Evolutionary conservation across 2,113 vertebrate species (phyloP), one percentile per base, ranked within the genome.

Genomic region (Prochilodus magdalenae): DNA sequence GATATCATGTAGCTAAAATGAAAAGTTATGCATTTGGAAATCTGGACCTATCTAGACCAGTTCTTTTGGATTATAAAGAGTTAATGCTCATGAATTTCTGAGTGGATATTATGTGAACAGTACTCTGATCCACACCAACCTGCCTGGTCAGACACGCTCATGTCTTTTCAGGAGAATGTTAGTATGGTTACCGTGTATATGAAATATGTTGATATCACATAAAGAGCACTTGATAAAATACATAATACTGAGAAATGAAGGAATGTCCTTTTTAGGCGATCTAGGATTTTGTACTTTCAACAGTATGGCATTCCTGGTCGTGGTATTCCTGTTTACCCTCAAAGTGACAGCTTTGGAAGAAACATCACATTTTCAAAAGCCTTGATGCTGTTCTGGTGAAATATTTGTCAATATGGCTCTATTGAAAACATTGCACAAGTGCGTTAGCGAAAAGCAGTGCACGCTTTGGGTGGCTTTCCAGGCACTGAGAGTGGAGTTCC

Each of bases 391-490:
- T 89, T 85, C 87, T 90, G 87, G 84, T 92, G 88, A 93, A 93
- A 92, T 91, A 92, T 93, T 92, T 92, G 91, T 93, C 92, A 93
- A 92, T 92, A 92, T 79, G 83, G 84, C 84, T 87, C 81, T 89
- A 88, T 84, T 84, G 87, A 89, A 87, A 89, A 88, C 87, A 82
- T 87, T 91, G 85, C 90, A 90, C 87, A 91, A 93, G 91, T 88
- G 88, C 87, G 89, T 85, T 22, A 69, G 66, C 13, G 6, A 87
- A 92, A 90, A 73, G 90, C 90, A 83, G 80, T 29, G 81, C 40
- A 83, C 93, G 77, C 89, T 84, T 90, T 93, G 93, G 94, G 93
- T 93, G 93, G 93, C 90, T 93, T 84, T 90, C 89, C 90, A 89
- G 78, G 77, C 79, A 67, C 80, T 44, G 74, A 81, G 81, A 77